Conservation (phyloP, 2,797 vertebrate genomes). For the Betta splendens region DNA sequence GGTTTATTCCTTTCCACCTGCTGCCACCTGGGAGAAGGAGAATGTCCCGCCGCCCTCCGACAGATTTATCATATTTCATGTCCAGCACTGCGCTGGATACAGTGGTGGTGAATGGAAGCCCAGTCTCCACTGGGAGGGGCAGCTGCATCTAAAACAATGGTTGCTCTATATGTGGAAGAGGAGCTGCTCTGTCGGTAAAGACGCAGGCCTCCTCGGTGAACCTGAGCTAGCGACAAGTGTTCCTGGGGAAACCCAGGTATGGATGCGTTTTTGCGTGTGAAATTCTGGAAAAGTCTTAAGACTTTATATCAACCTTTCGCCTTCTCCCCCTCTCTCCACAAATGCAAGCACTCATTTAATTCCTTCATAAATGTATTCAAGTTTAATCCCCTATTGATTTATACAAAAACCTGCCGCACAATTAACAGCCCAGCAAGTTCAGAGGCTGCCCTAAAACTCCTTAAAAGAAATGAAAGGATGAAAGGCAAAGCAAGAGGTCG, state of each 20-base stretch:
- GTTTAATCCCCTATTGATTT: conserved; percentile 64
- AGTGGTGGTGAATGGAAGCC: conserved; percentile 54
- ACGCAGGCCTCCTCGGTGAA: conserved; percentile 44
- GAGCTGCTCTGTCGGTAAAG: conserved; percentile 64
- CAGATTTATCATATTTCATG: conserved; percentile 75
- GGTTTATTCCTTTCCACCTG: conserved; percentile 62
- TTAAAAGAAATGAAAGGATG: conserved; percentile 34
- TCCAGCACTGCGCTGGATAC: conserved; percentile 37
- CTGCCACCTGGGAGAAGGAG: conserved; percentile 61
- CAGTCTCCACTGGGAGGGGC: conserved; percentile 48
- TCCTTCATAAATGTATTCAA: conserved; percentile 50
- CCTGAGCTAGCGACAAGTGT: too few relatives aligned
- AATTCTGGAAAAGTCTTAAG: too few relatives aligned
- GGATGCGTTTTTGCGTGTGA: too few relatives aligned
- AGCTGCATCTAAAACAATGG: conserved; percentile 75
- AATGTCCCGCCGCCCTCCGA: conserved; percentile 52
- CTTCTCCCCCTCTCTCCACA: background rate
- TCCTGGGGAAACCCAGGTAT: too few relatives aligned
- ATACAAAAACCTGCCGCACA: conserved; percentile 65
- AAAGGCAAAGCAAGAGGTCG: conserved; percentile 48
- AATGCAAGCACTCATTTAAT: conserved; percentile 48
- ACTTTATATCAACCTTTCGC: conserved; percentile 32
- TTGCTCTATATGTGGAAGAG: conserved; percentile 77
- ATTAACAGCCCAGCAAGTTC: conserved; percentile 71
- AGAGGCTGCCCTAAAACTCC: conserved; percentile 38